Base-by-base conservation (phyloP, 2,113 vertebrate genomes). In the Corythornis cristatus region DNA sequence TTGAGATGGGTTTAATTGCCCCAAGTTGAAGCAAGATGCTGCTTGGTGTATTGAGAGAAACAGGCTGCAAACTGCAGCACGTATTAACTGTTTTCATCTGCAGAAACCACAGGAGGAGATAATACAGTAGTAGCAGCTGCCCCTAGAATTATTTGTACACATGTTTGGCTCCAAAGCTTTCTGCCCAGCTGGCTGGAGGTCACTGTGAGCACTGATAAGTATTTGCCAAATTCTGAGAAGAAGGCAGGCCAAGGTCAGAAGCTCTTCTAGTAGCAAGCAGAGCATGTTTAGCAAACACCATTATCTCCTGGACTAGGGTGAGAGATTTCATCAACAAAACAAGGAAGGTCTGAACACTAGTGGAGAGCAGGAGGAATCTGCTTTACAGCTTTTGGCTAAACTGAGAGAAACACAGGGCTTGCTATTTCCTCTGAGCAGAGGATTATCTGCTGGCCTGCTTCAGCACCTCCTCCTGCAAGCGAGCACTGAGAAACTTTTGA, bases 201-300 rank as follows among this genome's bases (percentile, higher is more conserved):
- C 97, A 97, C 73, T 83, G 56, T 8, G 17, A 96, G 95, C n/a
- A 25, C 94, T 96, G 97, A 97, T 97, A 98, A 97, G 96, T 94
- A 94, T 90, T 96, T 92, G 78, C 94, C 86, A 92, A 90, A 83
- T 1, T 2, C 80, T 90, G 73, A 86, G 80, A 91, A 92, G 93
- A 96, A 79, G 93, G 96, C 83, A 64, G 89, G 83, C 90, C 95
- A 95, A 98, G 97, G 95, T 95, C 94, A 75, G 82, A 83, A 94
- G 81, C 71, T 89, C 86, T 87, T 85, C 88, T 96, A 91, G 85
- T 95, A 96, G 95, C 90, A 82, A 92, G 77, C 71, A 91, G 73
- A 73, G 68, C 1, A 1, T 90, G 81, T 87, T 96, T 93, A 85
- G 81, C 78, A 93, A 94, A 92, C 4, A 48, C 31, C 2, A 8